Conservation (phyloP, 1,140 invertebrate genomes). For the Monomorium pharaonis region DNA sequence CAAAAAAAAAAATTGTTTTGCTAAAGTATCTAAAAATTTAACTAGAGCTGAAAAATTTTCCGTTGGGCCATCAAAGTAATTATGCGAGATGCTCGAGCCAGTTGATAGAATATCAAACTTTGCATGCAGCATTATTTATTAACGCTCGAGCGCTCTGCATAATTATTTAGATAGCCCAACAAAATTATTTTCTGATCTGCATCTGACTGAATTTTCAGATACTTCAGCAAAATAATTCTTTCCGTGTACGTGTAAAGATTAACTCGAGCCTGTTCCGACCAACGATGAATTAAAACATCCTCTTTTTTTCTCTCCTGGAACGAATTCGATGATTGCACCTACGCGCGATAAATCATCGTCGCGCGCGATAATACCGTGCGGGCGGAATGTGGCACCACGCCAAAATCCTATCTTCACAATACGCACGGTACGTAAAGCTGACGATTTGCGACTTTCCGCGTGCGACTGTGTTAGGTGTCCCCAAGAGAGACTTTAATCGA, state of each 20-base stretch:
- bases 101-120: no score
- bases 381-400: constrained; percentile 20
- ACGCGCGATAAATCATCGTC: constrained; percentile 39
- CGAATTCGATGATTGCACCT: constrained; percentile 26
- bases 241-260: background rate
- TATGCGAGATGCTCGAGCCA: no score
- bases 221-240: background rate
- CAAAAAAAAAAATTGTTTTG: no score
- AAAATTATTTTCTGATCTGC: no score
- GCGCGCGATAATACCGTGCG: constrained; percentile 29
- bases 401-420: constrained; percentile 33
- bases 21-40: no score
- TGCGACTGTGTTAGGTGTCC: background rate
- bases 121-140: no score
- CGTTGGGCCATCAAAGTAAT: no score
- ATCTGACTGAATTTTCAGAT: no score
- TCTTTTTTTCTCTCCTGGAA: background rate
- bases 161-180: no score
- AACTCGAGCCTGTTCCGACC: background rate
- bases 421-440: constrained; percentile 16
- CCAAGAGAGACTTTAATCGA: background rate
- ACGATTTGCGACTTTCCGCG: constrained; percentile 8
- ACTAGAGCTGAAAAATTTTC: no score
- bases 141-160: no score
- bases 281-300: background rate